Evolutionary conservation across 2,797 vertebrate genomes (phyloP).

Genomic region (Melanotaenia trifasciata): DNA sequence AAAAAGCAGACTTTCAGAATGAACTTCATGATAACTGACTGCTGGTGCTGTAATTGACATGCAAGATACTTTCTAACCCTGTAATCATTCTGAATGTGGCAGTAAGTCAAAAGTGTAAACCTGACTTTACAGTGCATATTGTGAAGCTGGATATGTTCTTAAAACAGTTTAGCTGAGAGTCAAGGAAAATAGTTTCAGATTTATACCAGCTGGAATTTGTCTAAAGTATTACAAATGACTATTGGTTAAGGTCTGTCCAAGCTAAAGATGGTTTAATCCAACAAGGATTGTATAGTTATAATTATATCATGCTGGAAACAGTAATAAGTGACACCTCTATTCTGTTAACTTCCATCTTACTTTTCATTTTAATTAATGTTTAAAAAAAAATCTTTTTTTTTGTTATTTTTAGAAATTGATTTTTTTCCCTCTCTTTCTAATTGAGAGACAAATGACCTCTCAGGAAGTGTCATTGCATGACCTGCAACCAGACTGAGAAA

Average conservation of each 20-base stretch:
- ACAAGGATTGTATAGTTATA: constrained; percentile 8
- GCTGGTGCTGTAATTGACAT: constrained; percentile 38
- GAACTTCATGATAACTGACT: constrained; percentile 28
- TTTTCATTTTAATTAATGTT: constrained; percentile 52
- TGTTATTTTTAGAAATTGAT: constrained; percentile 12
- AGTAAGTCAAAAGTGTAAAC: constrained; percentile 31
- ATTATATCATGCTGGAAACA: not conserved
- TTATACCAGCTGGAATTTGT: constrained; percentile 14
- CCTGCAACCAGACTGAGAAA: constrained; percentile 40
- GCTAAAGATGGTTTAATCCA: constrained; percentile 30
- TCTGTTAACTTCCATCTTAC: constrained; percentile 38
- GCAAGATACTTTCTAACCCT: constrained; percentile 15
- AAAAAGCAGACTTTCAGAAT: constrained; percentile 29
- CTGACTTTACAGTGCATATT: constrained; percentile 27
- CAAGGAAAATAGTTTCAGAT: constrained; percentile 10
- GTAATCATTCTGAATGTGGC: constrained; percentile 7
- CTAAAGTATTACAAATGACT: not conserved
- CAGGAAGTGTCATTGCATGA: constrained; percentile 55
- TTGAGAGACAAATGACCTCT: constrained; percentile 55
- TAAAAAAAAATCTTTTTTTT: constrained; percentile 68
- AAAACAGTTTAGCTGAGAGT: constrained; percentile 17
- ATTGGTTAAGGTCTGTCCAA: constrained; percentile 1
- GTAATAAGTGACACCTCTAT: constrained; percentile 22
- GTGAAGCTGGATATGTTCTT: constrained; percentile 52
- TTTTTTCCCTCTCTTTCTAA: constrained; percentile 44